Evolutionary conservation across 37 sponge, comb jelly and placozoan genomes (phyloP).

Genomic region (Tethya wilhelma): DNA sequence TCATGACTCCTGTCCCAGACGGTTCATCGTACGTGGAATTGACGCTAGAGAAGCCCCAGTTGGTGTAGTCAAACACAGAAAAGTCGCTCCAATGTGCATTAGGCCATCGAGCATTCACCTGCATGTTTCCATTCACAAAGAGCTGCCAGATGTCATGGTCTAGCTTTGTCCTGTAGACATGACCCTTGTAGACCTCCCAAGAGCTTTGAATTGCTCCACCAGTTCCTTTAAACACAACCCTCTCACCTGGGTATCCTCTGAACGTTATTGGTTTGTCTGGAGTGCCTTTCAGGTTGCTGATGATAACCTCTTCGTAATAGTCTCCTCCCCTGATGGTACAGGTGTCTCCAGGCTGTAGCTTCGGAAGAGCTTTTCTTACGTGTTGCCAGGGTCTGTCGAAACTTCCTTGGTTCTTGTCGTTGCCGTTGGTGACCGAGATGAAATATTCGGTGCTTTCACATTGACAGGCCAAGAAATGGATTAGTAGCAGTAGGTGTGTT

Average conservation of each 20-base stretch:
- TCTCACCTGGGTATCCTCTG: conserved; percentile 18
- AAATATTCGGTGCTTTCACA: neutral
- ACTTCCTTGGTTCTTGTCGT: neutral
- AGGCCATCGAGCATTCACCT: conserved; percentile 27
- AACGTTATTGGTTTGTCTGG: conserved; percentile 15
- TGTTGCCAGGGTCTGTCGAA: conserved; percentile 1
- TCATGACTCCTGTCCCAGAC: conserved; percentile 23
- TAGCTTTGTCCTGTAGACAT: neutral
- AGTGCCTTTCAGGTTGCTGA: conserved; percentile 3
- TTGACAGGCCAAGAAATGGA: too few relatives aligned
- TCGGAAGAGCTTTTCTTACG: neutral
- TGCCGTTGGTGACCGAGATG: neutral
- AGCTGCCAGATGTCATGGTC: conserved; percentile 18
- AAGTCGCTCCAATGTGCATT: conserved; percentile 3
- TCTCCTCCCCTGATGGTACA: conserved; percentile 22
- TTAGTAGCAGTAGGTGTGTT: too few relatives aligned
- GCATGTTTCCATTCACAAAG: conserved; percentile 31
- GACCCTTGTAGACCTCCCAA: conserved; percentile 3
- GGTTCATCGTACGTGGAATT: conserved; percentile 31
- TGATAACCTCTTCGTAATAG: conserved; percentile 7
- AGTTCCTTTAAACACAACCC: conserved; percentile 23
- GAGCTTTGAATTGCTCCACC: neutral
- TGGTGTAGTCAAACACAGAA: conserved; percentile 27
- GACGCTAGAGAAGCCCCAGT: conserved; percentile 19
- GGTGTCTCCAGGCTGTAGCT: conserved; percentile 2